These are phyloP conservation scores for Drosophila elegans DNA, from an alignment of 1,140 invertebrate species.

Conservation along the genomic window DNA sequence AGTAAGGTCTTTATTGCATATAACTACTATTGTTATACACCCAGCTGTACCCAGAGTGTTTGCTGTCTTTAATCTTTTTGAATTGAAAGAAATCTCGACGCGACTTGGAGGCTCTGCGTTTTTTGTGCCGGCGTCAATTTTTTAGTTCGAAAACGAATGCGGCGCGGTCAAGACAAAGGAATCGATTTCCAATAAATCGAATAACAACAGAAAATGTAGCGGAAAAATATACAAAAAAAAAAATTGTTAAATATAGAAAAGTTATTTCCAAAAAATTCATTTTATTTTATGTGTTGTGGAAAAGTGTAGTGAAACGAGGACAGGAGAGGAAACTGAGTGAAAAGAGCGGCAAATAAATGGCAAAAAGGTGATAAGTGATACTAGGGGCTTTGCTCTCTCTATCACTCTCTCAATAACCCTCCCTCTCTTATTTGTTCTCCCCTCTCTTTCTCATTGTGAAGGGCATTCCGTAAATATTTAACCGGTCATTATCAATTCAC, in stretches of 20 bases:
- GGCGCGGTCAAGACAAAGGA: conserved; percentile 33
- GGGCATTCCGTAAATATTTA: conserved; percentile 28
- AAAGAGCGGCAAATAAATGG: conserved; percentile 22
- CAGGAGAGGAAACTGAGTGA: neutral
- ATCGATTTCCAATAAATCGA: conserved; percentile 17
- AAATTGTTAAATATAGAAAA: neutral
- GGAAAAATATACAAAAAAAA: neutral
- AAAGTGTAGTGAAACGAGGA: conserved; percentile 2
- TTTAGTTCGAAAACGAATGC: conserved; percentile 53
- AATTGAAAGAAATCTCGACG: conserved; percentile 78
- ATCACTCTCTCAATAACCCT: neutral
- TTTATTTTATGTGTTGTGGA: neutral
- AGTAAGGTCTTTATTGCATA: neutral
- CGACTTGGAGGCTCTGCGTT: conserved; percentile 46
- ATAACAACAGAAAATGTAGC: neutral
- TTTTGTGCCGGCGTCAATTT: conserved; percentile 51
- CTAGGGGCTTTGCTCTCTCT: neutral
- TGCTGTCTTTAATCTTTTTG: conserved; percentile 71
- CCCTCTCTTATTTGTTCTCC: neutral
- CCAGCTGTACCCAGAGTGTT: conserved; percentile 1
- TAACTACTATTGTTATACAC: neutral
- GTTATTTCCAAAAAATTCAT: neutral
- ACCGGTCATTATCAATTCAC: conserved; percentile 6
- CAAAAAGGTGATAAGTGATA: conserved; percentile 24
- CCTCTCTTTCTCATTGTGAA: conserved; percentile 12